These are phyloP conservation scores for Archips xylosteana DNA, from an alignment of 2,888 invertebrate genomes.

Conservation along the genomic window DNA sequence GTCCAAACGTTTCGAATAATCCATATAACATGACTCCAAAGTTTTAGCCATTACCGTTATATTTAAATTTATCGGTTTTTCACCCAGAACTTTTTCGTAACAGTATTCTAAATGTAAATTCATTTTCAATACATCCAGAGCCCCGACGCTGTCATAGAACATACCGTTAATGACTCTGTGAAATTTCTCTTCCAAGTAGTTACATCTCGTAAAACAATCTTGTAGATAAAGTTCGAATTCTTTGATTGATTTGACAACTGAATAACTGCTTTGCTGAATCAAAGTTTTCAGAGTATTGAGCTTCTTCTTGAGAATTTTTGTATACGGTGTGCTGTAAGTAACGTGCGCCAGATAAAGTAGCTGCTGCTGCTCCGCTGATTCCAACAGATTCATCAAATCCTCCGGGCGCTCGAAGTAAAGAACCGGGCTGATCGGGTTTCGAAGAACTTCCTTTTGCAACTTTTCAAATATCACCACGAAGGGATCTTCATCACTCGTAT, in stretches of 20 bases:
- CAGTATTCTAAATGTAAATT: constrained; percentile 87
- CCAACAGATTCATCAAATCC: constrained; percentile 85
- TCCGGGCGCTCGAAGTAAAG: constrained; percentile 85
- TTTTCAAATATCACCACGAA: constrained; percentile 73
- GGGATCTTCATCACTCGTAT: constrained; percentile 68
- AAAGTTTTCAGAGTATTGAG: constrained; percentile 74
- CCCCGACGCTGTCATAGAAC: constrained; percentile 84
- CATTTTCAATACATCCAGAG: constrained; percentile 84
- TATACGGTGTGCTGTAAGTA: constrained; percentile 82
- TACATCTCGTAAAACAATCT: constrained; percentile 81
- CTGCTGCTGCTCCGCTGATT: constrained; percentile 87
- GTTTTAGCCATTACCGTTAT: constrained; percentile 84
- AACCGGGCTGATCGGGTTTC: constrained; percentile 73
- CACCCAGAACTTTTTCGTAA: constrained; percentile 85
- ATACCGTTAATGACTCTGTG: constrained; percentile 82
- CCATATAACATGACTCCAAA: constrained; percentile 85
- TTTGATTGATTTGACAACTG: constrained; percentile 59
- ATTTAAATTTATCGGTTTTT: constrained; percentile 85
- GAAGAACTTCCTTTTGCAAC: constrained; percentile 76
- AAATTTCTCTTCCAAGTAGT: constrained; percentile 81
- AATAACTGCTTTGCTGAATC: constrained; percentile 64
- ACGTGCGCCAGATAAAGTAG: constrained; percentile 87
- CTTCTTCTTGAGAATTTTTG: constrained; percentile 76
- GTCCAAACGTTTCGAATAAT: constrained; percentile 82
- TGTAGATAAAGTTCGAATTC: constrained; percentile 60